Conservation (phyloP, 2,888 invertebrate species). For the Lapara coniferarum region DNA sequence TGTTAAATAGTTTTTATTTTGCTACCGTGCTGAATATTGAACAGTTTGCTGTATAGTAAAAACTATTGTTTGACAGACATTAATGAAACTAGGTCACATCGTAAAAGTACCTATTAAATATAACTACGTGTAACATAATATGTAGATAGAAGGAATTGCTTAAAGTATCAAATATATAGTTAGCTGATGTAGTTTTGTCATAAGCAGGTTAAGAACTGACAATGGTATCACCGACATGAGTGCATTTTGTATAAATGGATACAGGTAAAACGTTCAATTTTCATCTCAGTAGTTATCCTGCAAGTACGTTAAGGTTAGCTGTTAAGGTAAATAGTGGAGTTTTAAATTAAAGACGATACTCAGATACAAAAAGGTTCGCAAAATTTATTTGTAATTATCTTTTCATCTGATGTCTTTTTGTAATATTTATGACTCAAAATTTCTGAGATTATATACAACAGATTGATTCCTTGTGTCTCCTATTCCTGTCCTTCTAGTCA, state of each 20-base stretch:
- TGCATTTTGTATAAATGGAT: neutral
- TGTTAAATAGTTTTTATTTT: slow-evolving; percentile 45
- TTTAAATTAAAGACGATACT: slow-evolving; percentile 16
- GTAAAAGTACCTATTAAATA: too few species aligned
- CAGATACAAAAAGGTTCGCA: slow-evolving; percentile 5
- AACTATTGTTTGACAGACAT: neutral
- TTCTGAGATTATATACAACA: slow-evolving; percentile 8
- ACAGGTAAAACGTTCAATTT: neutral
- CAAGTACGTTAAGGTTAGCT: neutral
- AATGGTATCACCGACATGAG: neutral
- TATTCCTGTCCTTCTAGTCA: slow-evolving; percentile 25
- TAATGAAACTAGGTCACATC: neutral
- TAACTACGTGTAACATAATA: neutral
- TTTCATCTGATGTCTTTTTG: neutral
- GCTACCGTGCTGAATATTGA: slow-evolving; percentile 42
- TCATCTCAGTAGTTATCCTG: neutral
- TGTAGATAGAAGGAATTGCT: neutral
- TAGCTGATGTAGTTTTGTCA: neutral
- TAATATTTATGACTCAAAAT: neutral
- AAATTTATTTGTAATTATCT: neutral
- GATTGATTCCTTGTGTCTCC: slow-evolving; percentile 5
- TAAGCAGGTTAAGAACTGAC: neutral
- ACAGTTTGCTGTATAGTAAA: slow-evolving; percentile 8
- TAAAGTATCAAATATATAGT: neutral
- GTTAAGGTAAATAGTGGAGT: neutral